A percentile compares a stretch with the other conserved stretches of the same genome.
Conservation (phyloP, 1,140 invertebrate species). For the Frieseomelitta varia region DNA sequence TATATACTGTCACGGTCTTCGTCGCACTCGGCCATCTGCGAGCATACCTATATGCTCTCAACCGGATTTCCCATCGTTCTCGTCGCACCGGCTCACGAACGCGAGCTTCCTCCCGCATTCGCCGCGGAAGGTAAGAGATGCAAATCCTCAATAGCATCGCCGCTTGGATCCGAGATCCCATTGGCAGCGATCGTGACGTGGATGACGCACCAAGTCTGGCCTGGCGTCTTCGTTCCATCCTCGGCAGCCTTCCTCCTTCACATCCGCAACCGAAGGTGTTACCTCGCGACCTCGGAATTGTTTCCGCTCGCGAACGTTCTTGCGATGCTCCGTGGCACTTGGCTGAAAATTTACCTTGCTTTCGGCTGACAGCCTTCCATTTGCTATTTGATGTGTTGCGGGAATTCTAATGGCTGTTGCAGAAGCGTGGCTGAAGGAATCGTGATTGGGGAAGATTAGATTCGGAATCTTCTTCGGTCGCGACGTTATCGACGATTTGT, state of each 20-base stretch:
- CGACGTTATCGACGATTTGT: neutral
- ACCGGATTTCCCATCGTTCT: constrained; percentile 68
- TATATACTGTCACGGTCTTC: constrained; percentile 34
- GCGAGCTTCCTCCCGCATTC: constrained; percentile 55
- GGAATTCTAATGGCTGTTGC: neutral
- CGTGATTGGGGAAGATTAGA: neutral
- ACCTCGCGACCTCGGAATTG: constrained; percentile 26
- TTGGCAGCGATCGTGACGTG: constrained; percentile 65
- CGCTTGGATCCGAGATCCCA: constrained; percentile 62
- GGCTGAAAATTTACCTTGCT: constrained; percentile 35
- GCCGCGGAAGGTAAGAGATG: constrained; percentile 56
- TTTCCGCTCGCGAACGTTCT: neutral
- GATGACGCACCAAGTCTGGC: constrained; percentile 58
- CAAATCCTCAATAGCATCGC: constrained; percentile 67
- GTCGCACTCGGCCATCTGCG: constrained; percentile 45
- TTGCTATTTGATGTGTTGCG: neutral
- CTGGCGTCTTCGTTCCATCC: neutral
- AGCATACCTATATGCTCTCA: constrained; percentile 55
- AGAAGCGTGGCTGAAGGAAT: neutral
- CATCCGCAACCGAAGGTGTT: neutral
- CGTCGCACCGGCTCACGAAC: constrained; percentile 53
- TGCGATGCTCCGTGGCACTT: neutral
- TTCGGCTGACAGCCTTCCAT: neutral
- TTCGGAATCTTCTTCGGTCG: neutral
- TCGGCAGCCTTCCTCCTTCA: neutral